Base-by-base conservation (phyloP, 2,888 invertebrate species). In the Orchesellides sinensis region DNA sequence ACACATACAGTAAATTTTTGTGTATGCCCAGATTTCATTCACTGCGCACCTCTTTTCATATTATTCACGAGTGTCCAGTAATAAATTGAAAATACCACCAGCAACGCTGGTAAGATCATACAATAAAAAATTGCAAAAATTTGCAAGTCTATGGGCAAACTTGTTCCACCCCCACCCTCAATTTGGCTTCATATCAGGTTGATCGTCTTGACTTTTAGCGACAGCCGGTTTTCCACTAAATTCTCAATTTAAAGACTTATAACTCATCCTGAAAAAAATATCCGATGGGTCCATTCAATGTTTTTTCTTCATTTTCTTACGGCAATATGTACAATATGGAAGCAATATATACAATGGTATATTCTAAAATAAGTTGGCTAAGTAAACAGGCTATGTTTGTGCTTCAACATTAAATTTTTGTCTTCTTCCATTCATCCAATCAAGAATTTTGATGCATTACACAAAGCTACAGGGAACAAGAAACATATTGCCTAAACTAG, bases 151-250 rank as follows among this genome's bases (percentile, higher is more conserved):
- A 83, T 83, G 65, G 77, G 52, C 23, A 84, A 84, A 84, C 84
- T 80, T 73, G 84, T 84, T 84, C 80, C 70, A 81, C 84, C 84
- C 81, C 84, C 84, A 84, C 84, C 84, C 84, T 81, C 77, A 81
- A 75, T 75, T 84, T 63, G 52, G 40, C 68, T 81, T 79, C 74
- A 47, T 56, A 75, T 59, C 77, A 45, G 65, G 65, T 54, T 54
- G 65, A 65, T 65, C 65, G 17, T 66, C 65, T 65, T 75, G 65
- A 75, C 74, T 77, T 56, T 77, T 68, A 77, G 77, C 77, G 77
- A 77, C 77, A 77, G 77, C 77, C 77, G 77, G 77, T 77, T 77
- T 66, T 77, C 32, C 29, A 29, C 68, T 47, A 49, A 66, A 68
- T 56, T 77, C 35, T 27, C 59, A 68, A 59, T 77, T 77, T 66